A percentile compares a stretch with the other conserved stretches of the same genome.
Evolutionary conservation across 2,797 vertebrate genomes (phyloP).

Genomic region (Sebastes kiyomatsui): DNA sequence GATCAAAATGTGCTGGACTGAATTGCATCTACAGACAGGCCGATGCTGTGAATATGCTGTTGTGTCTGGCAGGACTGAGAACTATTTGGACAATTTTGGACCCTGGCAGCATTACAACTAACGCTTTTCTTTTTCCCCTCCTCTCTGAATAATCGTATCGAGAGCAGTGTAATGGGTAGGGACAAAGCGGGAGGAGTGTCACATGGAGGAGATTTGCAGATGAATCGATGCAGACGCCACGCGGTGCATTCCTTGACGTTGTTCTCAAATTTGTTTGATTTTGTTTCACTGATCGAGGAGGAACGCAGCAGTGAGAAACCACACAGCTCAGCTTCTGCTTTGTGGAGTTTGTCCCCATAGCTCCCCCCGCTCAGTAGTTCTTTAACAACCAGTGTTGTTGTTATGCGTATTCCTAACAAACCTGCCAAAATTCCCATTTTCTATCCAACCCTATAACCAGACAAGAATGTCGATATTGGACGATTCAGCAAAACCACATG

Average conservation of each 20-base stretch:
- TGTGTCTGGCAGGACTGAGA: constrained; percentile 66
- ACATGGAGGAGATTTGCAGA: constrained; percentile 72
- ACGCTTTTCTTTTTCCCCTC: constrained; percentile 31
- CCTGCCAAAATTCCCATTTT: neutral
- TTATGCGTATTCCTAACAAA: neutral
- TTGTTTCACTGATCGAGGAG: constrained; percentile 30
- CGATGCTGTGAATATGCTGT: constrained; percentile 56
- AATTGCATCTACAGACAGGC: constrained; percentile 43
- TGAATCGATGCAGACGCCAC: constrained; percentile 46
- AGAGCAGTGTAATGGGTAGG: constrained; percentile 52
- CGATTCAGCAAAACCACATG: neutral
- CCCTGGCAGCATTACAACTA: constrained; percentile 53
- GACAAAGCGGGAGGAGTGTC: constrained; percentile 46
- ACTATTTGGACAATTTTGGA: constrained; percentile 71
- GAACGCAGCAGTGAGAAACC: constrained; percentile 24
- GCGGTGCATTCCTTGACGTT: constrained; percentile 30
- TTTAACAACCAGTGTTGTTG: neutral
- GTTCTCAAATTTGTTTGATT: constrained; percentile 34
- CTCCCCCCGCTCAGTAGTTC: neutral
- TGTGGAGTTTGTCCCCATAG: neutral
- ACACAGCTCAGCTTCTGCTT: constrained; percentile 3
- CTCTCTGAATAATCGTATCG: constrained; percentile 58
- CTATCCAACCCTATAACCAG: neutral
- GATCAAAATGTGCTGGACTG: constrained; percentile 25
- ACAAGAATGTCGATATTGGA: neutral